Percentiles rank a stretch among this genome's conserved stretches.
Conservation (phyloP, 1,140 invertebrate genomes). For the Drosophila sturtevanti region DNA sequence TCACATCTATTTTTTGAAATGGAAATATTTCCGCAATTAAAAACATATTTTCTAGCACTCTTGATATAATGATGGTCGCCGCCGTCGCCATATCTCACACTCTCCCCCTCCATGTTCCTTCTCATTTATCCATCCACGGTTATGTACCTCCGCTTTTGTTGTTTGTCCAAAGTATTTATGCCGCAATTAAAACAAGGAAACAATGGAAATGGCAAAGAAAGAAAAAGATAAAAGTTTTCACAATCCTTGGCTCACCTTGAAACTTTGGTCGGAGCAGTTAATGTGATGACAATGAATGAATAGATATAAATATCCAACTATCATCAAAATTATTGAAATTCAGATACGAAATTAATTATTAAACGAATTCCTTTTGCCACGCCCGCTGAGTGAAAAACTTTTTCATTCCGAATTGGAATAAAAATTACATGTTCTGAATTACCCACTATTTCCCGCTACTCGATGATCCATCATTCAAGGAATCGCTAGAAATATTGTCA, state of each 20-base stretch:
- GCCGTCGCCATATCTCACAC: no score
- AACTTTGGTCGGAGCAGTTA: background rate
- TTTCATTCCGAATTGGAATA: no score
- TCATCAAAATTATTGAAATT: no score
- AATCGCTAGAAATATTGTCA: no score
- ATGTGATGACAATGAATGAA: background rate
- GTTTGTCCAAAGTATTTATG: slow-evolving; percentile 39
- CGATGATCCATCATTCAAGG: no score
- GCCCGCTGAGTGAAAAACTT: no score
- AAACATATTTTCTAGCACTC: slow-evolving; percentile 69
- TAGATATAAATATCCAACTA: background rate
- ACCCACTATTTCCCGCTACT: no score
- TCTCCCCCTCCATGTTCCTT: background rate
- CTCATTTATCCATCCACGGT: slow-evolving; percentile 7
- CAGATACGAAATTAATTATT: no score
- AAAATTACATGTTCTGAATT: no score
- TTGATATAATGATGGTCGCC: slow-evolving; percentile 56
- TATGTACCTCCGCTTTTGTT: slow-evolving; percentile 41
- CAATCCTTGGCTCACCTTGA: background rate
- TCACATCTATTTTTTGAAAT: slow-evolving; percentile 67
- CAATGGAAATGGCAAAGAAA: slow-evolving; percentile 12
- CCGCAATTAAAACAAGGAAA: slow-evolving; percentile 57
- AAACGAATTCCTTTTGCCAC: no score
- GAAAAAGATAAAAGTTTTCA: slow-evolving; percentile 8
- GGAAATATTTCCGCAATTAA: slow-evolving; percentile 76